A percentile compares a stretch with the other conserved stretches of the same genome.
These are phyloP conservation scores for Danio kyathit DNA, from an alignment of 2,797 vertebrate species.

Conservation along the genomic window DNA sequence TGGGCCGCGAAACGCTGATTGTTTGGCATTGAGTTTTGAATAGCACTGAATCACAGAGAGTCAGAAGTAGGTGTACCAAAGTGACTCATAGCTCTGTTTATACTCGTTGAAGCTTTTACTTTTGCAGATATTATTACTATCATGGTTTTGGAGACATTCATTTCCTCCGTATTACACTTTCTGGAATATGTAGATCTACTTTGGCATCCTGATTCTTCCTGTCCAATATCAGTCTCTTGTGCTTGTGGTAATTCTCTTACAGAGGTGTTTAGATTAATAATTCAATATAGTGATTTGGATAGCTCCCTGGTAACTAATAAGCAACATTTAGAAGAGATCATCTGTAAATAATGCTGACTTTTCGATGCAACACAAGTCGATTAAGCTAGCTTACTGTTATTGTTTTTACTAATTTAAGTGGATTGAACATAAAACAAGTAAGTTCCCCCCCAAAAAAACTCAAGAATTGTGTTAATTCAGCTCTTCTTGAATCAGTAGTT, in stretches of 20 bases:
- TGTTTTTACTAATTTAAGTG: no score
- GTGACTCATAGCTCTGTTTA: slow-evolving; percentile 60
- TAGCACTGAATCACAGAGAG: slow-evolving; percentile 53
- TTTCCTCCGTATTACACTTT: slow-evolving; percentile 23
- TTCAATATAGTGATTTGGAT: not conserved
- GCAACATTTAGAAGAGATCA: no score
- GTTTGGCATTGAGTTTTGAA: slow-evolving; percentile 59
- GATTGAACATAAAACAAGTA: no score
- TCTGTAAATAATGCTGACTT: no score
- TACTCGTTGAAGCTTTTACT: slow-evolving; percentile 50
- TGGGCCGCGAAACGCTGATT: slow-evolving; percentile 43
- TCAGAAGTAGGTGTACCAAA: slow-evolving; percentile 59
- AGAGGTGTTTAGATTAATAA: not conserved
- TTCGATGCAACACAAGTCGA: no score
- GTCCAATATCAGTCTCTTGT: not conserved
- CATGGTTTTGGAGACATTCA: slow-evolving; percentile 38
- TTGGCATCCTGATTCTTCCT: not conserved
- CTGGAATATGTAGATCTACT: not conserved
- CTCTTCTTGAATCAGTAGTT: no score
- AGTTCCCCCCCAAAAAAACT: no score
- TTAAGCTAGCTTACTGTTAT: no score
- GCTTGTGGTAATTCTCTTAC: not conserved
- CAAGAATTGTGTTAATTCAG: no score
- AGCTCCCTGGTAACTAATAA: not conserved
- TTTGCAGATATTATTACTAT: slow-evolving; percentile 32